phyloP scores from a whole-genome alignment of 2,888 invertebrate genomes.

The Troilus luridus region DNA sequence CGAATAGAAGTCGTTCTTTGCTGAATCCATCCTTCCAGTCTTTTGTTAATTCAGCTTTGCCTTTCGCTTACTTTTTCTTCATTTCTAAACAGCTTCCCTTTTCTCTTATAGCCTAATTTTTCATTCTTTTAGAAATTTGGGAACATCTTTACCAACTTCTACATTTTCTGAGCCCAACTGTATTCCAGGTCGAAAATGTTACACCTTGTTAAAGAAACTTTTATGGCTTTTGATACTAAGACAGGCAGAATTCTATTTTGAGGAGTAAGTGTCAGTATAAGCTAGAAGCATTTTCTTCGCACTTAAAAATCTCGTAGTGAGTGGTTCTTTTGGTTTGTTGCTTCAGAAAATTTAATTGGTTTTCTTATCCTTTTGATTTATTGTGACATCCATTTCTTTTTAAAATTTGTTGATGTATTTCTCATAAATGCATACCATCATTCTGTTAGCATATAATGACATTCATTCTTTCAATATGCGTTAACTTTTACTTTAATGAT shows the following conservation, averaged over 20 bases:
- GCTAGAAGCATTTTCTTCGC: neutral
- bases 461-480: neutral
- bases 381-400: neutral
- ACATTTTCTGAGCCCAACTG: slow-evolving; percentile 42
- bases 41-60: slow-evolving; percentile 42
- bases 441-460: neutral
- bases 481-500: neutral
- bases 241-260: slow-evolving; percentile 45
- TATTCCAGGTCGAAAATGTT: slow-evolving; percentile 43
- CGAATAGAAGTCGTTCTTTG: neutral
- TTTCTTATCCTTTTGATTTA: neutral
- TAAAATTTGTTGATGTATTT: neutral
- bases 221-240: slow-evolving; percentile 49
- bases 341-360: neutral
- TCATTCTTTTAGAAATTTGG: slow-evolving; percentile 29
- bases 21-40: slow-evolving; percentile 30
- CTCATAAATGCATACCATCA: neutral
- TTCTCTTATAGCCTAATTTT: slow-evolving; percentile 40
- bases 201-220: slow-evolving; percentile 42
- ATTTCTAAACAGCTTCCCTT: slow-evolving; percentile 18
- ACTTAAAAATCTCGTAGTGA: slow-evolving; percentile 17
- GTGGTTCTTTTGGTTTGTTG: neutral
- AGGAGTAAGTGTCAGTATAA: slow-evolving; percentile 33
- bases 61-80: slow-evolving; percentile 23
- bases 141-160: slow-evolving; percentile 25